Evolutionary conservation across 2,888 invertebrate genomes (phyloP).

Genomic region (Spilosoma lubricipeda): DNA sequence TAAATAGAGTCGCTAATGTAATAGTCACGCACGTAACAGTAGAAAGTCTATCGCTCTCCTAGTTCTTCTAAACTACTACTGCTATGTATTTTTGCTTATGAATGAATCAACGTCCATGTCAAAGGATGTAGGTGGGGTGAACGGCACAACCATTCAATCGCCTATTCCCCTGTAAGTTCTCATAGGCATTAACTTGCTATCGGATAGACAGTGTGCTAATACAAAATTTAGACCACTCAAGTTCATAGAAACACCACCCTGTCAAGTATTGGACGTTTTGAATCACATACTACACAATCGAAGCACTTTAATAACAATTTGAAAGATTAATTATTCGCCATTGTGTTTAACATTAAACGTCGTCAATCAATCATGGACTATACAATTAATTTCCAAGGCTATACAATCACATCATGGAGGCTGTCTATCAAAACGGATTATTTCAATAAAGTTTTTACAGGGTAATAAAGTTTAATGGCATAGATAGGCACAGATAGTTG

Average conservation of each 20-base stretch:
- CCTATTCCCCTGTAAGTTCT: neutral
- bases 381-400: conserved; percentile 26
- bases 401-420: conserved; percentile 4
- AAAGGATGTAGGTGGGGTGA: neutral
- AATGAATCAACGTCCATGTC: neutral
- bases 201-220: neutral
- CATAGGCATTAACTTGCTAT: neutral
- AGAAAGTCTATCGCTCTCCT: too few relatives aligned
- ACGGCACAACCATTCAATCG: neutral
- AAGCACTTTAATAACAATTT: conserved; percentile 9
- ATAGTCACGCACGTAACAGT: too few relatives aligned
- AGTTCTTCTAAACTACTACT: neutral
- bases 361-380: conserved; percentile 26
- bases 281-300: neutral
- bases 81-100: neutral
- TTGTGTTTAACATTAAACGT: conserved; percentile 2
- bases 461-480: conserved; percentile 30
- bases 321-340: conserved; percentile 12
- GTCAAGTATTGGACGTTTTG: neutral
- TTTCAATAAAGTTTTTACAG: conserved; percentile 35
- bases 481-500: conserved; percentile 35
- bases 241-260: neutral
- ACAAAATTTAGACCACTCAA: neutral
- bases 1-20: too few relatives aligned
- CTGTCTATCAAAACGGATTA: conserved; percentile 19